Evolutionary conservation across 37 sponge, comb jelly and placozoan species (phyloP), one percentile per base, ranked within the genome.

Genomic region (Ianthella basta): DNA sequence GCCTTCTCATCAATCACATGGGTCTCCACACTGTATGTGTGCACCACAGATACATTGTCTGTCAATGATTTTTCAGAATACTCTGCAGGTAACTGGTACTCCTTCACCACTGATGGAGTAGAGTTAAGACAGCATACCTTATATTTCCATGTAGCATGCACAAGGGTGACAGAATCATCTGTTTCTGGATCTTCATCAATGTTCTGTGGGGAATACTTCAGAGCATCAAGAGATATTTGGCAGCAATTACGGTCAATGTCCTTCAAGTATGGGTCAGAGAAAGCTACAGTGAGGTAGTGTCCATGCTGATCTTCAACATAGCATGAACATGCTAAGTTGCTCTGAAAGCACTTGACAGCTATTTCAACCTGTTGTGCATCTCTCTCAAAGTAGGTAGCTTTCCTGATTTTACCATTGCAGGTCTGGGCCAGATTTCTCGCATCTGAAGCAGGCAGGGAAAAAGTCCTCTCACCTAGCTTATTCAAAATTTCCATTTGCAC

Each of bases 321-420:
- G 21, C 41, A 18, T 32, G 54, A 40, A 21, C 37, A 61, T 61
- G 64, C 25, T 6, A 29, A 29, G 37, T 15, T 32, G 21, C 37
- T 75, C 21, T 75, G 23, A 24, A 75, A 75, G 16, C 44, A 78
- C 21, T 85, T 40, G 19, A 78, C 30, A 35, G 86, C 82, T 21
- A 84, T 56, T 10, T 36, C 24, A 8, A 88, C 57, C 18, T 60
- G 30, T 15, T 83, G 40, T 36, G 83, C 39, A 15, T 53, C 56
- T 25, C 70, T 72, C 24, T 92, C 89, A 92, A 89, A 88, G 13
- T 20, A 15, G 0, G 60, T 86, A 32, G 86, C 87, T 70, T 83
- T 83, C 13, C 66, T 14, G 10, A 15, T 33, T 14, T 50, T 55
- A 30, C 1, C 44, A 34, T 92, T 92, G 19, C 85, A 82, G n/a